phyloP scores from a whole-genome alignment of 2,888 invertebrate species.

The Theretra japonica region DNA sequence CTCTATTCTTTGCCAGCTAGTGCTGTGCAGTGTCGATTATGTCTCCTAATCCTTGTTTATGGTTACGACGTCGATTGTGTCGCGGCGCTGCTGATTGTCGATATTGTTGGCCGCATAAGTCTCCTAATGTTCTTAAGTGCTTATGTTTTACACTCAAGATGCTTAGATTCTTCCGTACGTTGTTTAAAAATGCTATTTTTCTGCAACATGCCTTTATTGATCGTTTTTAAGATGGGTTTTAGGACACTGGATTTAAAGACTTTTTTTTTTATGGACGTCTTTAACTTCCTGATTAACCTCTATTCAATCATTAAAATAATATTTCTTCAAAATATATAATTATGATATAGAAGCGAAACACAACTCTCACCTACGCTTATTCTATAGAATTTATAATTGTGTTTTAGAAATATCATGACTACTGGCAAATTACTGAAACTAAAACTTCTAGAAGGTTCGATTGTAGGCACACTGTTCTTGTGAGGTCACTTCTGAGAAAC shows the following conservation, averaged over 20 bases:
- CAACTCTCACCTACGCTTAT: too few relatives aligned
- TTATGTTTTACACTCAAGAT: background rate
- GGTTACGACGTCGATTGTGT: constrained; percentile 53
- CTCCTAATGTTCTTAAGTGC: background rate
- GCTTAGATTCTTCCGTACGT: background rate
- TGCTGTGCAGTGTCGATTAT: constrained; percentile 54
- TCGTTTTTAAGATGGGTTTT: too few relatives aligned
- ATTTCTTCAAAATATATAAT: too few relatives aligned
- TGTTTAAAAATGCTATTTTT: too few relatives aligned
- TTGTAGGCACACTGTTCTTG: background rate
- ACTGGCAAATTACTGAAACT: background rate
- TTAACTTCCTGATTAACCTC: too few relatives aligned
- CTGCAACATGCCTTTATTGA: too few relatives aligned
- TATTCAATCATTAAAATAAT: too few relatives aligned
- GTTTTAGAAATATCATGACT: too few relatives aligned
- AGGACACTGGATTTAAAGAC: too few relatives aligned
- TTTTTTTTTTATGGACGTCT: too few relatives aligned
- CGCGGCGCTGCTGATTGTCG: constrained; percentile 46
- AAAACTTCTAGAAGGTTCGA: background rate
- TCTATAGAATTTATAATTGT: too few relatives aligned
- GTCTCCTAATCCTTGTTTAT: constrained; percentile 67
- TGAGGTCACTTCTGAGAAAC: background rate
- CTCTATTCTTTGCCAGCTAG: constrained; percentile 9
- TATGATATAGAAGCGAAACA: too few relatives aligned
- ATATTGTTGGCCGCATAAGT: constrained; percentile 32